Conservation (phyloP, 2,888 invertebrate species). For the Drosophila paracracens region DNA sequence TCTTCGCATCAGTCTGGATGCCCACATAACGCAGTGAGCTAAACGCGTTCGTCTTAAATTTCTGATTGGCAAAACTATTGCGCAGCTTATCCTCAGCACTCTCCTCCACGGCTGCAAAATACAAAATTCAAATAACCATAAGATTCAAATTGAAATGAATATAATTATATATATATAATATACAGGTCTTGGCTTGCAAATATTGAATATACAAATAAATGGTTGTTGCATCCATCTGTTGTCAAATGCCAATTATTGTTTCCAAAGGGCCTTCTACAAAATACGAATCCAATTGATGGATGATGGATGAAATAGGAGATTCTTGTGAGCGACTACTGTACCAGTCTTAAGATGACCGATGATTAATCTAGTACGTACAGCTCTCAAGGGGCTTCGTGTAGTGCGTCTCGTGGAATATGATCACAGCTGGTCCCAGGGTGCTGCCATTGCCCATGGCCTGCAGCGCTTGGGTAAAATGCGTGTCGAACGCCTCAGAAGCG, state of each 20-base stretch:
- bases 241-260: neutral
- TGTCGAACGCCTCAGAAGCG: slow-evolving; percentile 90
- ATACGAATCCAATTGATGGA: neutral
- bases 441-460: slow-evolving; percentile 84
- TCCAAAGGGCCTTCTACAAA: neutral
- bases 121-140: neutral
- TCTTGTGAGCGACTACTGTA: slow-evolving; percentile 10
- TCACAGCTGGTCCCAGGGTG: slow-evolving; percentile 89
- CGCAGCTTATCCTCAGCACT: slow-evolving; percentile 88
- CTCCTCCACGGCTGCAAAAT: slow-evolving; percentile 86
- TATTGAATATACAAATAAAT: neutral
- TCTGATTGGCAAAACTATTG: slow-evolving; percentile 87
- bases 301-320: neutral
- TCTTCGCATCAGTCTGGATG: slow-evolving; percentile 86
- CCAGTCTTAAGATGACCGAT: slow-evolving; percentile 15
- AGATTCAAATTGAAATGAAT: too few relatives aligned
- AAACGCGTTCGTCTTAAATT: slow-evolving; percentile 89
- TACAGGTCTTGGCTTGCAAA: too few relatives aligned
- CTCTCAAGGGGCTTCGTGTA: slow-evolving; percentile 89
- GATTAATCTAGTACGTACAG: slow-evolving; percentile 82
- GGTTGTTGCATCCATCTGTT: neutral
- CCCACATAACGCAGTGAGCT: slow-evolving; percentile 90
- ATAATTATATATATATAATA: too few relatives aligned
- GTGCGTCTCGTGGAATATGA: slow-evolving; percentile 92
- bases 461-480: slow-evolving; percentile 89